Percentiles rank a stretch among this genome's conserved stretches.
phyloP scores from a whole-genome alignment of 2,797 vertebrate species.

The Cynopterus sphinx region DNA sequence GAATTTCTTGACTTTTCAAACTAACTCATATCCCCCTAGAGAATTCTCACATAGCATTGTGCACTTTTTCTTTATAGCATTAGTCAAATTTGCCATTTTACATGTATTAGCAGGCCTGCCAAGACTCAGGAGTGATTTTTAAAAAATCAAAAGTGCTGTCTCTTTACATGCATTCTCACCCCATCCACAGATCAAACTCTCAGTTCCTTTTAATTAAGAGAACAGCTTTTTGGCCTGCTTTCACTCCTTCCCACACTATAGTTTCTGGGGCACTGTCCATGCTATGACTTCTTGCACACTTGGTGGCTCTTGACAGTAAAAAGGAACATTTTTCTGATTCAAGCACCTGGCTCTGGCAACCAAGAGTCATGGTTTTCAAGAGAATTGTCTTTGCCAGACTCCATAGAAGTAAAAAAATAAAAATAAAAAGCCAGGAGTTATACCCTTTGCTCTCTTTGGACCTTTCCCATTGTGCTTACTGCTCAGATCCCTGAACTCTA shows the following conservation, averaged over 20 bases:
- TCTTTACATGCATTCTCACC: background rate
- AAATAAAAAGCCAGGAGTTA: background rate
- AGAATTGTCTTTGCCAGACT: background rate
- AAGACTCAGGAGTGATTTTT: background rate
- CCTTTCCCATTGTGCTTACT: background rate
- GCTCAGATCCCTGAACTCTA: background rate
- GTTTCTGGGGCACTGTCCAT: background rate
- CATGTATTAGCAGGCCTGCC: background rate
- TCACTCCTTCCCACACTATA: background rate
- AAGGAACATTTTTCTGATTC: background rate
- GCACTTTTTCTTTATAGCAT: background rate
- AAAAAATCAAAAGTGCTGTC: background rate
- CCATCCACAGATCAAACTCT: background rate
- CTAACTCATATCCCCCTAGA: background rate
- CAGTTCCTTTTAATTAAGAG: background rate
- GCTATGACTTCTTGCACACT: background rate
- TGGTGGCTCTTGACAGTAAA: background rate
- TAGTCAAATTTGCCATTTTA: background rate
- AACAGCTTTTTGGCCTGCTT: background rate
- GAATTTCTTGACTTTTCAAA: background rate
- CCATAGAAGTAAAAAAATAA: background rate
- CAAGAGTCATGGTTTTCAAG: background rate
- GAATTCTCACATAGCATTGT: background rate
- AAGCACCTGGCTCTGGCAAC: background rate
- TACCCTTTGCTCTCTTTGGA: background rate